Evolutionary conservation across 1,140 invertebrate genomes (phyloP), one percentile per base, ranked within the genome.

Genomic region (Zaprionus davidi): DNA sequence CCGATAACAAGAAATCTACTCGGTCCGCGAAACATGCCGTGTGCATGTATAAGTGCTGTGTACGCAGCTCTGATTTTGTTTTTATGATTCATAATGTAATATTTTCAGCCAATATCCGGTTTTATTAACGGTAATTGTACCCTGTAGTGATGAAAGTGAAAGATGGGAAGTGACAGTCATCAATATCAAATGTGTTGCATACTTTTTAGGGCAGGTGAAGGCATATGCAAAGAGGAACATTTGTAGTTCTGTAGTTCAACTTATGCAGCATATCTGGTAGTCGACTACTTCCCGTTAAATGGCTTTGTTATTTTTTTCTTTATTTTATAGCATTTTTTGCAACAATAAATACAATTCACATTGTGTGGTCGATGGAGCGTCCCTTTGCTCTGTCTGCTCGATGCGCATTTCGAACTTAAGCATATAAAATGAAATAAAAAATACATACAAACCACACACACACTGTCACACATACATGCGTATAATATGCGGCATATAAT

Each of bases 401-500:
- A 68, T 70, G 46, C 51, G 69, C 64, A 69, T 79, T 81, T 65
- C 65, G 71, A 69, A 71, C 57, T 65, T 73, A 62, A 79, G 81
- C 76, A 76, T 68, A 66, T 56, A 44, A 41, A 66, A 88, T 78
- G 71, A 81, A 81, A 85, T 79, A 90, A 88, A 82, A 68, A 68
- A 63, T 34, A 63, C n/a, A 62, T 28, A 65, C 15, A 17, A 46
- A 46, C 7, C 41, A 46, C 41, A 46, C n/a, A 44, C 41, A 17
- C n/a, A 46, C 41, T 0, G 1, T 17, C 41, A 46, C 41, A 63
- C 5, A 62, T n/a, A 65, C 5, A 46, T 86, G 76, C 79, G 79
- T 82, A 81, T 81, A 81, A 90, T 82, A 90, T 90, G 71, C 67
- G 78, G 67, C 70, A 77, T 77, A 76, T 90, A 88, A 88, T 85